phyloP scores from a whole-genome alignment of 2,797 vertebrate genomes.

The Spatula clypeata region DNA sequence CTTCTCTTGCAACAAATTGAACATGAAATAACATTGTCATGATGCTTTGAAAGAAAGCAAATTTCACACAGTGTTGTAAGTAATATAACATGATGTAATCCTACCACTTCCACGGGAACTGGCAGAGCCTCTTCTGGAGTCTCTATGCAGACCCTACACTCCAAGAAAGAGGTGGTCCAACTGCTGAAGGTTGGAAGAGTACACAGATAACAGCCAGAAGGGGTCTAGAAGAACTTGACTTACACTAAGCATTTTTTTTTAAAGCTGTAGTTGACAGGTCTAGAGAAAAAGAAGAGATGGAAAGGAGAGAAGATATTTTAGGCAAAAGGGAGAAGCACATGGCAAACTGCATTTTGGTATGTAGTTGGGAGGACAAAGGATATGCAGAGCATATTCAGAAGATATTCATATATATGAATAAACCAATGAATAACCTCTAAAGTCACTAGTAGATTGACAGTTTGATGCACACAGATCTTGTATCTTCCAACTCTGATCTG shows the following conservation, averaged over 20 bases:
- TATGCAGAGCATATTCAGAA: too few species aligned
- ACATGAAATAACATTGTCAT: constrained; percentile 23
- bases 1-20: constrained; percentile 38
- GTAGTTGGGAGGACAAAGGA: neutral
- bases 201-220: neutral
- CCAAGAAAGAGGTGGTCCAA: neutral
- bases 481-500: neutral
- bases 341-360: neutral
- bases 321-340: neutral
- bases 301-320: neutral
- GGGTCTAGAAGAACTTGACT: neutral
- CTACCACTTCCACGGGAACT: neutral
- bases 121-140: neutral
- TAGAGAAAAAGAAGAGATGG: neutral
- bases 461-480: neutral
- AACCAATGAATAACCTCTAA: neutral
- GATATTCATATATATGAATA: neutral
- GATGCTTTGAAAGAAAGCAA: constrained; percentile 38
- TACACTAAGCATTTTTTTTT: neutral
- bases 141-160: neutral
- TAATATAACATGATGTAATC: constrained; percentile 32
- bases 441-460: neutral
- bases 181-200: neutral
- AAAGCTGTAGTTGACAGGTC: neutral
- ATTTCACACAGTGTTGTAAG: constrained; percentile 18